Evolutionary conservation across 92 coral and sea anemone genomes (phyloP).

Genomic region (Micromussa lordhowensis): DNA sequence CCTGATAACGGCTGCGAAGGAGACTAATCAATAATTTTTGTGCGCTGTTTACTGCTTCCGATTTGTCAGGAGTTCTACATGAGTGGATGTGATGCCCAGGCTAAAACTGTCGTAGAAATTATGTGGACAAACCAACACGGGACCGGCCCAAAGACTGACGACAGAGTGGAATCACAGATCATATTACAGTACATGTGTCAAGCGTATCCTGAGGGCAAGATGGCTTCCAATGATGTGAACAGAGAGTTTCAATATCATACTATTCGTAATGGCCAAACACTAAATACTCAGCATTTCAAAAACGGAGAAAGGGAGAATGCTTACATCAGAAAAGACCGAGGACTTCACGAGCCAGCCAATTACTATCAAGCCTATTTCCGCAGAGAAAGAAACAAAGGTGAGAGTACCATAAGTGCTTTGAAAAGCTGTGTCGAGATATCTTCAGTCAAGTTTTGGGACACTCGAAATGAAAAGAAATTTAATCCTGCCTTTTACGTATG

Average conservation of each 20-base stretch:
- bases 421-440: no score
- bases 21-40: neutral
- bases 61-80: slow-evolving; percentile 32
- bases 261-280: slow-evolving; percentile 41
- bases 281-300: slow-evolving; percentile 9
- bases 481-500: no score
- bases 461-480: no score
- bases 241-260: slow-evolving; percentile 43
- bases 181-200: slow-evolving; percentile 69
- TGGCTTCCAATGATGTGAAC: slow-evolving; percentile 38
- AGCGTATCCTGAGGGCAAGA: slow-evolving; percentile 48
- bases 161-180: slow-evolving; percentile 42
- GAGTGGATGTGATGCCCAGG: slow-evolving; percentile 42
- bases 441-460: no score
- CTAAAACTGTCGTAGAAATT: slow-evolving; percentile 50
- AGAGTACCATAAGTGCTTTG: neutral
- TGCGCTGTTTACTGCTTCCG: neutral
- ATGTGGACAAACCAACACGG: slow-evolving; percentile 69
- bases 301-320: slow-evolving; percentile 10
- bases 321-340: slow-evolving; percentile 36
- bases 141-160: slow-evolving; percentile 35
- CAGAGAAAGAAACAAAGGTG: slow-evolving; percentile 51
- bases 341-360: slow-evolving; percentile 37
- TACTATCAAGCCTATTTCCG: slow-evolving; percentile 39
- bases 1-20: no score